These are phyloP conservation scores for Poeciliopsis presidionis DNA, from an alignment of 2,797 vertebrate species.

Conservation along the genomic window DNA sequence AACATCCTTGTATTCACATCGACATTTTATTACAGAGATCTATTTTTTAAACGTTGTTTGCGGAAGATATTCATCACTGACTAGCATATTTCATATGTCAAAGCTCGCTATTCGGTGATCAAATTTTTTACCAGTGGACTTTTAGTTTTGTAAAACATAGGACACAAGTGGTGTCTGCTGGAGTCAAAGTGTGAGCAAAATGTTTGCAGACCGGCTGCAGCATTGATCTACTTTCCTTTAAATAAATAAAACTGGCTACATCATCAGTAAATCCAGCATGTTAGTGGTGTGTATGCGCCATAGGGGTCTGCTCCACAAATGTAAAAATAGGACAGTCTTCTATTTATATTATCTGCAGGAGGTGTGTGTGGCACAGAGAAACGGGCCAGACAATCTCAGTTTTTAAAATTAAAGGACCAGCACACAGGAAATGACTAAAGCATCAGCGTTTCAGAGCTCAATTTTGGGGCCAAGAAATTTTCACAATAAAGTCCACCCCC, in stretches of 20 bases:
- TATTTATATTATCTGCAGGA: slow-evolving; percentile 11
- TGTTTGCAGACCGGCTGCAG: slow-evolving; percentile 1
- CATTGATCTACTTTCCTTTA: not conserved
- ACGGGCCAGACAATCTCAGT: not conserved
- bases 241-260: slow-evolving; percentile 9
- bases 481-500: not conserved
- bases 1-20: not conserved
- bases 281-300: not conserved
- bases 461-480: too few relatives aligned
- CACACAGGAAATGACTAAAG: not conserved
- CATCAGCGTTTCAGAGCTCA: not conserved
- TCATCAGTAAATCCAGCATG: not conserved
- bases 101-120: not conserved
- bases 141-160: not conserved
- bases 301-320: slow-evolving; percentile 12
- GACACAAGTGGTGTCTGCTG: not conserved
- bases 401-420: not conserved
- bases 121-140: not conserved
- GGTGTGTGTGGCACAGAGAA: slow-evolving; percentile 1
- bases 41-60: not conserved
- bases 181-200: not conserved
- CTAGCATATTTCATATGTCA: not conserved
- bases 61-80: not conserved
- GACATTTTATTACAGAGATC: not conserved
- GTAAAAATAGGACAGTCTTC: slow-evolving; percentile 12